Percentiles rank a stretch among this genome's conserved stretches.
Conservation (phyloP, 2,797 vertebrate genomes). For the Mormyrops attenuatus region DNA sequence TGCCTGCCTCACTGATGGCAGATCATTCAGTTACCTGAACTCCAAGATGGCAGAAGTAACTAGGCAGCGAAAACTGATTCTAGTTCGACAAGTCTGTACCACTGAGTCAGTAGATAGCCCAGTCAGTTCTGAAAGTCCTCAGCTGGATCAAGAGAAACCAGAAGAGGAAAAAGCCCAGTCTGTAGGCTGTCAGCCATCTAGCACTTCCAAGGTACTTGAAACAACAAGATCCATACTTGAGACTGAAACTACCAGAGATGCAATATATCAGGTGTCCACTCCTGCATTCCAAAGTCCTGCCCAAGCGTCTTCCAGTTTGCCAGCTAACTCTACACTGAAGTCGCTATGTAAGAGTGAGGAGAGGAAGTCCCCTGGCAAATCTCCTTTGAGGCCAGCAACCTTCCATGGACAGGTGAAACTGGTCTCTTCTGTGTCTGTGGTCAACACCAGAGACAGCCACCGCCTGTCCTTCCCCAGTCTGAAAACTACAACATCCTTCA, state of each 20-base stretch:
- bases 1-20: conserved; percentile 70
- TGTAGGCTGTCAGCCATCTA: conserved; percentile 46
- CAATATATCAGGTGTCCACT: conserved; percentile 36
- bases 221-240: conserved; percentile 52
- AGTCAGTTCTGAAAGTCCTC: conserved; percentile 67
- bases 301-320: conserved; percentile 34
- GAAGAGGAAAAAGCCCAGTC: conserved; percentile 45
- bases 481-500: conserved; percentile 89
- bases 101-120: conserved; percentile 81
- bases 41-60: conserved; percentile 67
- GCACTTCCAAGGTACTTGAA: conserved; percentile 47
- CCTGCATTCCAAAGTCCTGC: conserved; percentile 47
- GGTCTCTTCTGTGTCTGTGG: conserved; percentile 57
- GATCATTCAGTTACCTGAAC: conserved; percentile 65
- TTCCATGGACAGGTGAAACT: conserved; percentile 69
- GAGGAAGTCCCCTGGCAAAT: conserved; percentile 60
- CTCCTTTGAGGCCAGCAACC: conserved; percentile 54
- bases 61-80: conserved; percentile 81
- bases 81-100: conserved; percentile 90
- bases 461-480: conserved; percentile 85
- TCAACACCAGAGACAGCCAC: conserved; percentile 70
- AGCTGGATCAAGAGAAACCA: conserved; percentile 55
- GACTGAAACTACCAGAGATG: conserved; percentile 53
- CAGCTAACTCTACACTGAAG: conserved; percentile 56
- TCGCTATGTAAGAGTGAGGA: conserved; percentile 65